Evolutionary conservation across 2,113 vertebrate species (phyloP).

Genomic region (Urocynchramus pylzowi): DNA sequence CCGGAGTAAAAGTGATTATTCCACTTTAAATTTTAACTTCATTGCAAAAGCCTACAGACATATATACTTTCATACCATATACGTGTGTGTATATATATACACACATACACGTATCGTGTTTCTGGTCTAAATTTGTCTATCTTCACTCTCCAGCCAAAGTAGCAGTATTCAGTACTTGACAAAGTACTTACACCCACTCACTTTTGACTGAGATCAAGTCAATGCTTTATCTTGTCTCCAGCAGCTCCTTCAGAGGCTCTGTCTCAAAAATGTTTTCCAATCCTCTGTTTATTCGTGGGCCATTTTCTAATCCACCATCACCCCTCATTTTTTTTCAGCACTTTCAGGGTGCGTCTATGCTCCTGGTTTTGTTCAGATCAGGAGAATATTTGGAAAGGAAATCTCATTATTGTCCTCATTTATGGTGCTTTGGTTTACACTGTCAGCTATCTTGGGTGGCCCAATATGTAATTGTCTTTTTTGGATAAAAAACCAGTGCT

Average conservation of each 20-base stretch:
- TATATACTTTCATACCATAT: not conserved
- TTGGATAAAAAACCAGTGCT: not conserved
- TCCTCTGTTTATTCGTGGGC: not conserved
- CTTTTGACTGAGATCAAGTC: slow-evolving; percentile 39
- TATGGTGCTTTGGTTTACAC: not conserved
- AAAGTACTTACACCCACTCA: slow-evolving; percentile 36
- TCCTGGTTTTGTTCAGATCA: not conserved
- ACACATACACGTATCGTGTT: not conserved
- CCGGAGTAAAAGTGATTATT: not conserved
- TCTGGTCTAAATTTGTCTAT: slow-evolving; percentile 38
- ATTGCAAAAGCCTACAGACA: not conserved
- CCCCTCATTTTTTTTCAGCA: not conserved
- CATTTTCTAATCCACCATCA: not conserved
- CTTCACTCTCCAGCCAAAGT: slow-evolving; percentile 45
- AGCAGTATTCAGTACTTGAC: slow-evolving; percentile 3
- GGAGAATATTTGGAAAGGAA: not conserved
- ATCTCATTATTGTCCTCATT: not conserved
- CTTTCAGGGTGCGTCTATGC: not conserved
- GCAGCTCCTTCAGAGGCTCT: not conserved
- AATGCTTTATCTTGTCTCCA: slow-evolving; percentile 26
- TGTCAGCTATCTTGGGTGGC: not conserved
- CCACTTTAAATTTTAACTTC: not conserved
- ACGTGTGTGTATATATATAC: not conserved
- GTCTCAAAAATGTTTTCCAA: not conserved
- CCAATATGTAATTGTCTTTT: not conserved